phyloP scores from a whole-genome alignment of 2,113 vertebrate species.

The Strix uralensis region DNA sequence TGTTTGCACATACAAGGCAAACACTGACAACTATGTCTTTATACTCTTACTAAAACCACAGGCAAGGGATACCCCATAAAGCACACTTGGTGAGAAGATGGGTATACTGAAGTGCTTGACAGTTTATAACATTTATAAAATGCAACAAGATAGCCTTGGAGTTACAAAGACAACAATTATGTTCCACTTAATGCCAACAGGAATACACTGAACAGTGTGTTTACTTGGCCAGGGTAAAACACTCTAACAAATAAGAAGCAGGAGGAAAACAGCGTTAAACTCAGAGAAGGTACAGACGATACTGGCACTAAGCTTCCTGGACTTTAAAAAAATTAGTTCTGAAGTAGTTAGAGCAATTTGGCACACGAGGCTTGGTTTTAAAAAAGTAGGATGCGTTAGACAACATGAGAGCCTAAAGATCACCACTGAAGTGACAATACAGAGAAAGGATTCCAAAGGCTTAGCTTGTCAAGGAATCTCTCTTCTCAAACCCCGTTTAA shows the following conservation, averaged over 20 bases:
- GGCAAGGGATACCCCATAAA: not conserved
- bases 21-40: not conserved
- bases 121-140: not conserved
- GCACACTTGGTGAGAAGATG: not conserved
- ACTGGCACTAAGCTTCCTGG: conserved; percentile 11
- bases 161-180: not conserved
- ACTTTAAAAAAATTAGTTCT: conserved; percentile 16
- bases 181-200: not conserved
- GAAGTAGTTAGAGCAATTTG: conserved; percentile 34
- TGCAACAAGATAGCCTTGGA: not conserved
- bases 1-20: not conserved
- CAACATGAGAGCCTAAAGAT: conserved; percentile 60
- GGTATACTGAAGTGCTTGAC: not conserved
- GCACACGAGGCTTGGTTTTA: conserved; percentile 21
- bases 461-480: conserved; percentile 70
- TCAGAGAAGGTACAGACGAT: conserved; percentile 31
- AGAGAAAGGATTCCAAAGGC: conserved; percentile 63
- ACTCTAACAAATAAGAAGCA: conserved; percentile 10
- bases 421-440: conserved; percentile 40
- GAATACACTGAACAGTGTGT: not conserved
- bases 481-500: conserved; percentile 58
- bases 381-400: not conserved
- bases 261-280: conserved; percentile 14
- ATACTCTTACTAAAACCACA: not conserved
- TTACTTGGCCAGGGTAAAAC: not conserved